Base-by-base conservation (phyloP, 1,140 invertebrate species). In the Drosophila kohkoa region DNA sequence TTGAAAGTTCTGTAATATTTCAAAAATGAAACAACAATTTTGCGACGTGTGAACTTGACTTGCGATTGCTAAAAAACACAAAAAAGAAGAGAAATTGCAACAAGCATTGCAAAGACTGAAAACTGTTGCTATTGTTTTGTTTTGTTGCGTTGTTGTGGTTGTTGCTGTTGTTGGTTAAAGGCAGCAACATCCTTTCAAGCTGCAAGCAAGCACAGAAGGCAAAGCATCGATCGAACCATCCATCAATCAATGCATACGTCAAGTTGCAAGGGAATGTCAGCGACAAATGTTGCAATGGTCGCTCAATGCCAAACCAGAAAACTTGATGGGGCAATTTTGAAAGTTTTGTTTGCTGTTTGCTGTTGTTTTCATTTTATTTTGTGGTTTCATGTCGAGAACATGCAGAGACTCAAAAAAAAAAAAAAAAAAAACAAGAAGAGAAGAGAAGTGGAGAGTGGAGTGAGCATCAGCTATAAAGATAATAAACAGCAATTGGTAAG, bases 241-340 rank as follows among this genome's bases (percentile, higher is more conserved):
- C 69, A 83, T 82, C 81, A 70, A 86, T 87, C 79, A 82, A 72
- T 81, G 82, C 82, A 75, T 85, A 60, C 32, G 73, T 82, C 77
- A 82, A 77, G 28, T 55, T 48, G 52, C 46, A 38, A 46, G 57
- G 59, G 66, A 87, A 87, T 74, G 79, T 80, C 83, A 87, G 38
- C 72, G 55, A 77, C 71, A 82, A 82, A 82, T 82, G 79, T 63
- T 73, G 66, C 65, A 81, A 54, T 57, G 32, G 13, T 41, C 51
- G 48, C 45, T 70, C 20, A 45, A 51, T 82, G 71, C 63, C 75
- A 70, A 75, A 68, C 60, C 62, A 58, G 60, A 79, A 79, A 82
- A 82, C 57, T 76, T 71, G 52, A 58, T 38, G 75, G 5, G 11
- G 51, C 68, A 68, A 11, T 75, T 75, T 70, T 64, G 67, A 68